A percentile compares a stretch with the other conserved stretches of the same genome.
phyloP scores from a whole-genome alignment of 2,797 vertebrate genomes.

The Alosa sapidissima region DNA sequence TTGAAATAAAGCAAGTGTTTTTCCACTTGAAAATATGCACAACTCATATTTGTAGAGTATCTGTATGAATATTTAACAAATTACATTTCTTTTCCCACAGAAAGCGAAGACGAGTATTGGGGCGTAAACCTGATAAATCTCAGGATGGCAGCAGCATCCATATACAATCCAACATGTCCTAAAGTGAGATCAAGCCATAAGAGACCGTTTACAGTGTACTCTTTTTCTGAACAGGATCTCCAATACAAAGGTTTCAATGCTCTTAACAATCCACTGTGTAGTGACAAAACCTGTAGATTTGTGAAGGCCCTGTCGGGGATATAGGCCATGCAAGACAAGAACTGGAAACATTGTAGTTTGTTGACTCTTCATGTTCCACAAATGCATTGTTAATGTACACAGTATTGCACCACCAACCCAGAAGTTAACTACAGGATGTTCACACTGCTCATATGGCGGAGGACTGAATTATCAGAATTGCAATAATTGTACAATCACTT shows the following conservation, averaged over 20 bases:
- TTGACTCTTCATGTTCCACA: neutral
- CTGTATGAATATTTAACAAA: neutral
- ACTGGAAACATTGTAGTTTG: neutral
- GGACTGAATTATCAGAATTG: neutral
- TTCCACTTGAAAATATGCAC: neutral
- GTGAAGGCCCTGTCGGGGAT: neutral
- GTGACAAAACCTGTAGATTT: neutral
- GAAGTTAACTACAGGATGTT: neutral
- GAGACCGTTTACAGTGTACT: neutral
- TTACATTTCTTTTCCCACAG: neutral
- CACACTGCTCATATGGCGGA: neutral
- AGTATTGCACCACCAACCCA: neutral
- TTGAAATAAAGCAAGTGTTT: neutral
- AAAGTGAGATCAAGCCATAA: neutral
- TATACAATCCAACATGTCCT: neutral
- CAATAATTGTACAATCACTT: neutral
- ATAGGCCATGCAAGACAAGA: neutral
- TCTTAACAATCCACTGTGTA: neutral
- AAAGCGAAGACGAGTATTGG: slow-evolving; percentile 5
- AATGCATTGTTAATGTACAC: neutral
- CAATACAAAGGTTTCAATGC: neutral
- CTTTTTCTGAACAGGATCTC: neutral
- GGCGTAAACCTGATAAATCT: neutral
- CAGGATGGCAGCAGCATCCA: neutral
- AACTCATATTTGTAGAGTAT: neutral